Base-by-base conservation (phyloP, 2,888 invertebrate species). In the Caenorhabditis macrosperma region DNA sequence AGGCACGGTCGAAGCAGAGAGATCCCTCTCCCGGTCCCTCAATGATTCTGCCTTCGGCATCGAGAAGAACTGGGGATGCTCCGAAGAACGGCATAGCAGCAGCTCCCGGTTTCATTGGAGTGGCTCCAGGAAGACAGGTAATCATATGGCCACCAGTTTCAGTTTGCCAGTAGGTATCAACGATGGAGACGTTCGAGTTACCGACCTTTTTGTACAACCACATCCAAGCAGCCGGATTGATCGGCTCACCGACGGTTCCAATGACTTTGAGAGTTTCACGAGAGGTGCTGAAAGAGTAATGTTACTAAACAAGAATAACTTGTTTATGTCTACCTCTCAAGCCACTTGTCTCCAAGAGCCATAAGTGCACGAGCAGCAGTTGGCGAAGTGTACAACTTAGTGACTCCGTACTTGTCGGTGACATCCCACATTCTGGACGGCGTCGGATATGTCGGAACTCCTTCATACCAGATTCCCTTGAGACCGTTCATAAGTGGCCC, bases 121-220 rank as follows among this genome's bases (percentile, higher is more conserved):
- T 97, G 22, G 95, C 96, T 35, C 97, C 97, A 0, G 99, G 98
- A 61, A 99, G 92, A 35, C 97, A 96, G 38, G 97, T 96, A 55
- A 99, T 93, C 22, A 97, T 95, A 92, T 98, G 97, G 0, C 98
- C 98, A 9, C 98, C 98, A 5, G 98, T 99, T 93, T 99, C 99
- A 0, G 99, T 99, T 92, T 99, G 99, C 98, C 98, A 99, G 92
- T 96, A 99, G 0, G 99, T 99, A 91, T 99, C 99, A 0, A 95
- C 95, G 89, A 99, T 95, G 68, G 97, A 95, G 91, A 92, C 93
- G 9, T 90, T 88, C 20, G 89, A 87, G 54, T 92, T 90, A 15
- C 93, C 92, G 17, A 90, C 90, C 24, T 91, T 87, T 20, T 78
- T 77, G 82, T 91, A 81, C 74, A 90, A 83, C 90, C 90, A 90